Evolutionary conservation across 1,140 invertebrate species (phyloP).

Genomic region (Brachionus sp.): DNA sequence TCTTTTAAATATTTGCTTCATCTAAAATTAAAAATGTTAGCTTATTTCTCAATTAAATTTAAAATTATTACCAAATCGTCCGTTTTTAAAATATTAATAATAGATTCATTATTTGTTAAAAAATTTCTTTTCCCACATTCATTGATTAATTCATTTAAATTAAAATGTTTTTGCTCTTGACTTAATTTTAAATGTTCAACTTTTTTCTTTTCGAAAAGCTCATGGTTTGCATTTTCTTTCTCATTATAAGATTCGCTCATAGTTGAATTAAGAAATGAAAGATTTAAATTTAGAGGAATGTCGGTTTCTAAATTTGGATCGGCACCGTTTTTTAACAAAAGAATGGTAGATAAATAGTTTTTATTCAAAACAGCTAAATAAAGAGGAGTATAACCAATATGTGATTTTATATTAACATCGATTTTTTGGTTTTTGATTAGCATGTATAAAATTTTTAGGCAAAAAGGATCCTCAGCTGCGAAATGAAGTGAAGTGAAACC

Average conservation of each 20-base stretch:
- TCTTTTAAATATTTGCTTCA: too few relatives aligned
- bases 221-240: not conserved
- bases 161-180: not conserved
- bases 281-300: constrained; percentile 40
- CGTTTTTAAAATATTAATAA: not conserved
- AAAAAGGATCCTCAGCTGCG: not conserved
- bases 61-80: too few relatives aligned
- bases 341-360: not conserved
- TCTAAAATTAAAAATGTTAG: too few relatives aligned
- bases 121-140: not conserved
- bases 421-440: not conserved
- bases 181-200: not conserved
- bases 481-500: not conserved
- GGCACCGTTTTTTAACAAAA: not conserved
- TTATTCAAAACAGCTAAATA: not conserved
- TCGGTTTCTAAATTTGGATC: constrained; percentile 18
- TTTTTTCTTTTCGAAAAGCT: not conserved
- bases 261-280: not conserved
- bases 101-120: not conserved
- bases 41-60: too few relatives aligned
- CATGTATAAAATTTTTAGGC: not conserved
- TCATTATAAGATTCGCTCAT: not conserved
- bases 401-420: not conserved
- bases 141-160: not conserved
- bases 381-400: not conserved